A percentile compares a stretch with the other conserved stretches of the same genome.
Conservation (phyloP, 2,888 invertebrate species). For the Erebia aethiops region DNA sequence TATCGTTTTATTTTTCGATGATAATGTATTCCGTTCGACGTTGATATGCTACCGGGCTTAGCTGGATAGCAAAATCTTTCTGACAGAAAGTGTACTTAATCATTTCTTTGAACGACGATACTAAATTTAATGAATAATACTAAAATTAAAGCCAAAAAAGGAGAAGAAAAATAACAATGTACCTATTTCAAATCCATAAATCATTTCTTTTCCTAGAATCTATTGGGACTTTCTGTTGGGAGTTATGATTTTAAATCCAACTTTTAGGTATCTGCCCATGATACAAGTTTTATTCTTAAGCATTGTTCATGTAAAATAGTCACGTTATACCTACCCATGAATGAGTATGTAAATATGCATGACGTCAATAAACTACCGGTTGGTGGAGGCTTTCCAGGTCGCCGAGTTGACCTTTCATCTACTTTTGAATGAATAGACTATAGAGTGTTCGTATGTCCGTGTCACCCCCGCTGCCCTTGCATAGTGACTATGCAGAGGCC, state of each 20-base stretch:
- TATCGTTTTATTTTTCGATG: not conserved
- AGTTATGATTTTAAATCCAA: not conserved
- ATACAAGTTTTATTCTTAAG: not conserved
- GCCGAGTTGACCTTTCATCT: conserved; percentile 14
- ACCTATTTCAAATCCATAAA: no score
- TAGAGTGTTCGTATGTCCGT: conserved; percentile 11
- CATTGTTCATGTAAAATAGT: not conserved
- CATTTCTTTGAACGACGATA: no score
- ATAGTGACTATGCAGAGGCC: conserved; percentile 2
- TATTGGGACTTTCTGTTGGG: no score
- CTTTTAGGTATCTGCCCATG: not conserved
- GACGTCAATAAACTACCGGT: conserved; percentile 14
- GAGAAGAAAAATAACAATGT: no score
- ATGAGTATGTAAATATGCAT: conserved; percentile 8
- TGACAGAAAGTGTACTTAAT: no score
- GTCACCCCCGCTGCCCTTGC: not conserved
- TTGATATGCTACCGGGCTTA: conserved; percentile 7
- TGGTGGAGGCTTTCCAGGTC: conserved; percentile 18
- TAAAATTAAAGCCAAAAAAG: no score
- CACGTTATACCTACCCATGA: conserved; percentile 6
- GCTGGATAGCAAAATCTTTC: not conserved
- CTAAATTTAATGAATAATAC: no score
- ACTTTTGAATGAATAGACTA: conserved; percentile 10
- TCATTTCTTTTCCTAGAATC: no score
- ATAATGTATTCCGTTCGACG: conserved; percentile 2